Conservation (phyloP, 1,140 invertebrate genomes). For the Archivesica marissinica region DNA sequence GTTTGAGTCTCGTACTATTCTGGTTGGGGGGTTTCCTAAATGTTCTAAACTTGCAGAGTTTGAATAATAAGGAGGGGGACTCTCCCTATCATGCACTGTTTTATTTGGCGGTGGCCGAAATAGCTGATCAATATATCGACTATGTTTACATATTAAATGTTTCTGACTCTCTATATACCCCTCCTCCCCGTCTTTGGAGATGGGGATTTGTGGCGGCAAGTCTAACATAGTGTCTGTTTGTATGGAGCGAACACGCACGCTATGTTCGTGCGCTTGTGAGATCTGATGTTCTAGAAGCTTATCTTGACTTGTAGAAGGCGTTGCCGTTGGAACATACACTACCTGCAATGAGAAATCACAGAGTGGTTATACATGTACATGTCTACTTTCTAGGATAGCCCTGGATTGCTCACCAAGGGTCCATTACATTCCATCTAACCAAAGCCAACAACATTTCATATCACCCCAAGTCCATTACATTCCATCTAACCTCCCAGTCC, state of each 20-base stretch:
- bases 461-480: no score
- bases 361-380: no score
- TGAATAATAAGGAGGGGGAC: conserved; percentile 88
- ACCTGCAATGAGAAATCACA: conserved; percentile 56
- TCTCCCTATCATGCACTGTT: conserved; percentile 88
- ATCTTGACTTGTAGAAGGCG: conserved; percentile 66
- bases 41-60: conserved; percentile 74
- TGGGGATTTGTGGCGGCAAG: conserved; percentile 88
- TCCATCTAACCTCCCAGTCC: no score
- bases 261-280: conserved; percentile 85
- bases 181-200: conserved; percentile 89
- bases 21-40: conserved; percentile 55
- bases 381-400: no score
- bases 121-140: conserved; percentile 89
- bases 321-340: conserved; percentile 64
- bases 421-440: no score
- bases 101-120: conserved; percentile 90
- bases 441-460: no score
- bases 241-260: conserved; percentile 86
- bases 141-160: conserved; percentile 87
- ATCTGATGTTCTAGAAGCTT: conserved; percentile 70
- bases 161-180: conserved; percentile 86
- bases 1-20: conserved; percentile 57
- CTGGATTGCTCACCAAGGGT: no score
- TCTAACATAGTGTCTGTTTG: conserved; percentile 87